These are phyloP conservation scores for Bombus turneri DNA, from an alignment of 1,140 invertebrate genomes.

Conservation along the genomic window DNA sequence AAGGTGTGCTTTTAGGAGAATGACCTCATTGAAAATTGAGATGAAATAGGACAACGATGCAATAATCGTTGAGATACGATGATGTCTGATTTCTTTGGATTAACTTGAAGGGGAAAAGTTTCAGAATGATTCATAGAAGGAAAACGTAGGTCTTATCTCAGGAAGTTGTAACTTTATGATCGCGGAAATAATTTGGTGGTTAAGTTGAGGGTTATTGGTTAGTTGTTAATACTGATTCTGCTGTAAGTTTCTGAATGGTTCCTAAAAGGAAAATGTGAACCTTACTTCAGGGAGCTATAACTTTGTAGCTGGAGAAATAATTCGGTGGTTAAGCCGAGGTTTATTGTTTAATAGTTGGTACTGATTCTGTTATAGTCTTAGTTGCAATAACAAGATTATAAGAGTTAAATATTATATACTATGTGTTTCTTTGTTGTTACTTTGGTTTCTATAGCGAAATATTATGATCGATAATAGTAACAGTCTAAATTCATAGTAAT, in stretches of 20 bases:
- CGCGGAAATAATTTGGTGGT: not conserved
- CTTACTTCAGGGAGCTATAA: no score
- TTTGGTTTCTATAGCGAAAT: no score
- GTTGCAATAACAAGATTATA: not conserved
- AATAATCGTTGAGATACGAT: not conserved
- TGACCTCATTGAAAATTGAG: not conserved
- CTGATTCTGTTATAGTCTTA: not conserved
- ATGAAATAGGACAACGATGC: not conserved
- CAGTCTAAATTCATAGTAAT: no score
- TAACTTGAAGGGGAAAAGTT: not conserved
- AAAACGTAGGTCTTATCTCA: not conserved
- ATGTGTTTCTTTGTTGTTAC: no score
- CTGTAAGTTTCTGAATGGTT: no score
- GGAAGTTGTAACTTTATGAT: not conserved
- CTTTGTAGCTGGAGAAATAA: no score
- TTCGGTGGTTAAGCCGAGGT: no score
- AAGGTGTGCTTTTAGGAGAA: not conserved
- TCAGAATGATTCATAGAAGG: not conserved
- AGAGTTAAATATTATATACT: not conserved
- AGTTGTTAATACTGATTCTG: no score
- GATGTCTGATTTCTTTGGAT: not conserved
- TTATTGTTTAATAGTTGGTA: not conserved
- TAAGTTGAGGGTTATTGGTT: not conserved
- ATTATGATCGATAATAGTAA: no score
- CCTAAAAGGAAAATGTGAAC: no score